Base-by-base conservation (phyloP, 2,888 invertebrate genomes). In the Aporophyla lueneburgensis region DNA sequence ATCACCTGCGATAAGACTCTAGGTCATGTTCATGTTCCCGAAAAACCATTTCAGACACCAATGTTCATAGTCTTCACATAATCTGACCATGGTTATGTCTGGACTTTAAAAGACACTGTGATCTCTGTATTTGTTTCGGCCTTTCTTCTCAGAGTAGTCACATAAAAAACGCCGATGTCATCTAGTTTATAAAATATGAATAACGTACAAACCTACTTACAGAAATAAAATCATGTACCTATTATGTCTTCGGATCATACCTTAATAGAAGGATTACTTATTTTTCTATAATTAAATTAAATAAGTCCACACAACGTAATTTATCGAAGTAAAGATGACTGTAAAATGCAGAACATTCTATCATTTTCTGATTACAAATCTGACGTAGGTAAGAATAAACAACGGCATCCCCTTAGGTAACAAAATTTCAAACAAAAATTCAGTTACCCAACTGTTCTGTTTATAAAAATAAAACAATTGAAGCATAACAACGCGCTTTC, bases 241-340 rank as follows among this genome's bases (percentile, higher is more conserved):
- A 56, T 12, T 24, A 27, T 27, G 6, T 46, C 71, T 16, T 24
- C 24, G 6, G 43, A 54, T 72, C 53, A 16, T 71, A 53, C 12
- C 27, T 27, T 43, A 43, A 43, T 73, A 33, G 46, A 24, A 33
- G 56, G 56, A 73, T 73, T 74, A 49, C 49, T 24, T 16, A 27
- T 49, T 74, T 74, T 74, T 58, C 74, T 16, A 43, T 43, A 10
- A 12, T 49, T 21, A 5, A 73, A 73, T 56, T 16, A 74, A 24
- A 24, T 74, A 73, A 46, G 27, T 27, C 9, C 27, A 19, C 53
- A 21, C 46, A 56, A 54, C 56, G 33, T 24, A 16, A 51, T 5
- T 27, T 72, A 54, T 72, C 53, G 5, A 19, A 33, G 5, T n/a
- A 7, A 33, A 43, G 12, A 46, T n/a, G 40, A 62, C 5, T 14